Base-by-base conservation (phyloP, 1,140 invertebrate species). In the Cryptotermes secundus region DNA sequence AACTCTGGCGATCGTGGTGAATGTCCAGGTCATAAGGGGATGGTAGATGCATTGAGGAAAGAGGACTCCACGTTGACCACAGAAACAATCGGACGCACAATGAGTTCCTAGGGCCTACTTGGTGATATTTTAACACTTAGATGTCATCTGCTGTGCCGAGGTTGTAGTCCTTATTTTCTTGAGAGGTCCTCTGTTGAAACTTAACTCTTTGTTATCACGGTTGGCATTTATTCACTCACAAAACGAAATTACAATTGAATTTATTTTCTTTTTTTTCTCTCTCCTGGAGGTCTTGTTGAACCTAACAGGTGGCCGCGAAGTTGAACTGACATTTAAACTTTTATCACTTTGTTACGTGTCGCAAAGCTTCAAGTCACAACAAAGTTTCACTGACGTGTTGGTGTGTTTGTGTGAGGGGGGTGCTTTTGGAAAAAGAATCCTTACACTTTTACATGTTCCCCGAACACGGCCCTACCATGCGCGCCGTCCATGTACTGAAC, bases 41-140 rank as follows among this genome's bases (percentile, higher is more conserved):
- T 80, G 38, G 80, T 59, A 85, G 82, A 83, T 86, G 79, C 65
- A 86, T 86, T 36, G 45, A 72, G 83, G 85, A 49, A 42, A 42
- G 34, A 82, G 49, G 84, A n/a, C 80, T 38, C 12, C 36, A 31
- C 83, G 35, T 34, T 53, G 49, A 31, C 34, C 9, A 82, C 34
- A n/a, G 26, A n/a, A 72, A 72, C 26, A 72, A 31, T 26, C n/a
- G 31, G 4, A 31, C 7, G 26, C 59, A 7, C 59, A 7, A 19
- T 3, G 31, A 72, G 26, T 31, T 72, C 14, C 26, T 72, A n/a
- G 7, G 16, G n/a, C 4, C 26, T 7, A 2, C 59, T 59, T 72
- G n/a, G 1, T 0, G n/a, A 38, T n/a, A 38, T 38, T 38, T 38
- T 6, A 59, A 59, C 53, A 59, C 53, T 38, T 38, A n/a, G n/a